Evolutionary conservation across 2,797 vertebrate species (phyloP).

Genomic region (Pagetopsis macropterus): DNA sequence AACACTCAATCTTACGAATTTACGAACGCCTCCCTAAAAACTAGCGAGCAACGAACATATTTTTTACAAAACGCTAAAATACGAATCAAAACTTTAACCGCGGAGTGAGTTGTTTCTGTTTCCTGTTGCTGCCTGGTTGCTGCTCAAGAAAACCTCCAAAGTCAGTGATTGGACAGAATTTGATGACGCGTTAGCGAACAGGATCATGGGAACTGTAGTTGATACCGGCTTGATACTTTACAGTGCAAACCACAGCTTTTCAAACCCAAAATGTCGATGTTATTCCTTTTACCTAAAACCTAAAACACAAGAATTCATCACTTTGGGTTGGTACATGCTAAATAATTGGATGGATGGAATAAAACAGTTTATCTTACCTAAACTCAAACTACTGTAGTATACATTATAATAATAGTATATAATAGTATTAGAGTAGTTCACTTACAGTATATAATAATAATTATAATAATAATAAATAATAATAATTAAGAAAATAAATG

Average conservation of each 20-base stretch:
- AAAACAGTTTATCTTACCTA: too few species aligned
- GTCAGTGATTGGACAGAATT: conserved; percentile 58
- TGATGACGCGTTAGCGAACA: conserved; percentile 5
- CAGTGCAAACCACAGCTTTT: neutral
- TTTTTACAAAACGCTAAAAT: neutral
- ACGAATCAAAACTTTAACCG: neutral
- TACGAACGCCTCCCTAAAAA: fast-evolving
- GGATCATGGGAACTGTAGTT: conserved; percentile 63
- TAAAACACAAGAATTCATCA: neutral
- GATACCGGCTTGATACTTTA: fast-evolving
- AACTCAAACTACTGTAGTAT: too few species aligned
- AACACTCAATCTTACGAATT: neutral
- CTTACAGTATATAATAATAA: too few species aligned
- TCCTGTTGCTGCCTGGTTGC: conserved; percentile 52
- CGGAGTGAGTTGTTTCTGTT: neutral
- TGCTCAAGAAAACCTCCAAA: conserved; percentile 48
- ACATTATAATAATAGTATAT: too few species aligned
- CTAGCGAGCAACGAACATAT: neutral
- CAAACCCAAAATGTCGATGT: neutral
- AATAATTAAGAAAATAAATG: too few species aligned
- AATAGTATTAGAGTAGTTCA: too few species aligned
- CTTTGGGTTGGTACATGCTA: too few species aligned
- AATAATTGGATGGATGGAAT: too few species aligned
- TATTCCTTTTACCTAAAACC: neutral
- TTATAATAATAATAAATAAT: too few species aligned